phyloP scores from a whole-genome alignment of 2,888 invertebrate species.

The Herminia tarsipennalis region DNA sequence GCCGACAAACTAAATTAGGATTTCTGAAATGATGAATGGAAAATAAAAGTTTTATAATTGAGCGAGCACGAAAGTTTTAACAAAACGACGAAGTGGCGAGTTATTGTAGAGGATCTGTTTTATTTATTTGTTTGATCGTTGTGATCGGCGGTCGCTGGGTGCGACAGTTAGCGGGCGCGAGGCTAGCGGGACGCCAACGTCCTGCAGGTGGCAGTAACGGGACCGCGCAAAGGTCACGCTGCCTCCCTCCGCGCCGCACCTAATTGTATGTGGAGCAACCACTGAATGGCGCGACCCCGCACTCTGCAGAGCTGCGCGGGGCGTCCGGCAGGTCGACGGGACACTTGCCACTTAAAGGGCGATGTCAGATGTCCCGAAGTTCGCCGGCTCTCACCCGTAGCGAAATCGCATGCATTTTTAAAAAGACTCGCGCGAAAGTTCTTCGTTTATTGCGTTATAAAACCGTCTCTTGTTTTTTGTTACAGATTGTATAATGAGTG shows the following conservation, averaged over 20 bases:
- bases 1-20: slow-evolving; percentile 1
- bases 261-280: slow-evolving; percentile 14
- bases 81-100: not conserved
- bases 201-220: slow-evolving; percentile 69
- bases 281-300: not conserved
- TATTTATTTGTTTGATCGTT: not conserved
- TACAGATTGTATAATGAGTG: slow-evolving; percentile 15
- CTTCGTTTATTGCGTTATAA: slow-evolving; percentile 16
- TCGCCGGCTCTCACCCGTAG: not conserved
- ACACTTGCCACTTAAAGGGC: not conserved
- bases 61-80: slow-evolving; percentile 10
- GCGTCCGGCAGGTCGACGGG: no score
- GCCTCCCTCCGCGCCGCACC: slow-evolving; percentile 6
- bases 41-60: slow-evolving; percentile 21
- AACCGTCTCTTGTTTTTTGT: slow-evolving; percentile 18
- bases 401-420: slow-evolving; percentile 14
- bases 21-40: slow-evolving; percentile 9
- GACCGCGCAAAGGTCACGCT: slow-evolving; percentile 70
- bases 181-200: slow-evolving; percentile 69
- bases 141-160: slow-evolving; percentile 1
- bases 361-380: not conserved
- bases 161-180: slow-evolving; percentile 6
- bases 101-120: not conserved
- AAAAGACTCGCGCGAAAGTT: slow-evolving; percentile 21
- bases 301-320: not conserved